These are phyloP conservation scores for Struthio camelus DNA, from an alignment of 2,113 vertebrate species.

Conservation along the genomic window DNA sequence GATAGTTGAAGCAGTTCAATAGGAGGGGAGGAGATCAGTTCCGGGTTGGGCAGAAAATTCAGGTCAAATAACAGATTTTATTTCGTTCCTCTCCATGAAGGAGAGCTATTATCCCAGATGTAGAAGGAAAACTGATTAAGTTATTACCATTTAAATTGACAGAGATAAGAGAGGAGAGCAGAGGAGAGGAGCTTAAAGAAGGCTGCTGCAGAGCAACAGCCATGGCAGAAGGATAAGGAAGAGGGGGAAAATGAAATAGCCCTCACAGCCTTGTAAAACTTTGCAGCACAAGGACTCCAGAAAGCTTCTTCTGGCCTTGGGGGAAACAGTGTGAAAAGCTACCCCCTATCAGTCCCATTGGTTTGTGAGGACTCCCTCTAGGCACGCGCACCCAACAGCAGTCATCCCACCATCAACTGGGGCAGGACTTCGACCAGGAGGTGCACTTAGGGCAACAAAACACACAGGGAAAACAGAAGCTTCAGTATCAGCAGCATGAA, in stretches of 20 bases:
- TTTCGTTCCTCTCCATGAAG: background rate
- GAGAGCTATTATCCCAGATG: background rate
- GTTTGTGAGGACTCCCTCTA: background rate
- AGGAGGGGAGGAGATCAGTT: background rate
- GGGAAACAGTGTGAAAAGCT: background rate
- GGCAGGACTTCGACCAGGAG: background rate
- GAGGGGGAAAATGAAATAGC: background rate
- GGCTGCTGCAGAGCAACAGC: background rate
- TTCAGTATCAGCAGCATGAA: accelerated
- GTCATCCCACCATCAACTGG: background rate
- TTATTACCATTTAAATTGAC: background rate
- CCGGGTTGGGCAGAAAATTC: background rate
- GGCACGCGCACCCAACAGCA: background rate
- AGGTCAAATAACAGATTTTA: background rate
- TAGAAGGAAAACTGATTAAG: constrained; percentile 15
- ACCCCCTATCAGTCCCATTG: accelerated
- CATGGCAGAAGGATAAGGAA: background rate
- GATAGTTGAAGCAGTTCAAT: background rate
- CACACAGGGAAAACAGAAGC: accelerated
- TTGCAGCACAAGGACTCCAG: background rate
- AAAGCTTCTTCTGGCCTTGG: background rate
- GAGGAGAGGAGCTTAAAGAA: background rate
- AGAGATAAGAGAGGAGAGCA: background rate
- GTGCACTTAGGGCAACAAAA: background rate
- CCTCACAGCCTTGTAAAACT: background rate